phyloP scores from a whole-genome alignment of 2,797 vertebrate species.

The Xyrichtys novacula region DNA sequence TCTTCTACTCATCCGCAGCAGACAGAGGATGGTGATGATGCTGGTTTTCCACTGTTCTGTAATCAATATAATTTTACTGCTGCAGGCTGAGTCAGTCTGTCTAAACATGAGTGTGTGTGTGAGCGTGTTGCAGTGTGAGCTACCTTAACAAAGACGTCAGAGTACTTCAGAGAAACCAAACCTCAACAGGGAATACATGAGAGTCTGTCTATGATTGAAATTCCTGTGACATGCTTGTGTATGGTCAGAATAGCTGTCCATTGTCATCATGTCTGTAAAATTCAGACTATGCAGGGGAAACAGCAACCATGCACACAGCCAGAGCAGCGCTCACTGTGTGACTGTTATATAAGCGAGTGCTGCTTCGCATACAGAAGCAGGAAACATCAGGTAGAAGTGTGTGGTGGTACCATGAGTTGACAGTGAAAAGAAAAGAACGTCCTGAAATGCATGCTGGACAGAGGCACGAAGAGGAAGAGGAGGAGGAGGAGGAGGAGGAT shows the following conservation, averaged over 20 bases:
- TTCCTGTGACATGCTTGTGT: neutral
- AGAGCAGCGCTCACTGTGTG: conserved; percentile 6
- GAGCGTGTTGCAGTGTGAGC: conserved; percentile 25
- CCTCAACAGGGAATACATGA: conserved; percentile 10
- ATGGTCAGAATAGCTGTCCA: neutral
- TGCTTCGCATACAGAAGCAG: conserved; percentile 34
- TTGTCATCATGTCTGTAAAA: conserved; percentile 5
- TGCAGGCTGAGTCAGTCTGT: conserved; percentile 42
- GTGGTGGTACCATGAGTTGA: conserved; percentile 8
- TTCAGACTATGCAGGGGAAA: neutral
- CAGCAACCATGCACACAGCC: neutral
- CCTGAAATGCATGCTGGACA: conserved; percentile 3
- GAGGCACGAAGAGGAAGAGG: too few species aligned
- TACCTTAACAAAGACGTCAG: conserved; percentile 49
- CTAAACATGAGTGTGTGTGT: neutral
- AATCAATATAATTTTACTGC: conserved; percentile 62
- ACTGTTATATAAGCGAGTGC: conserved; percentile 40
- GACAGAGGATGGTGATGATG: conserved; percentile 37
- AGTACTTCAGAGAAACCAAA: conserved; percentile 9
- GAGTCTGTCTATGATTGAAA: conserved; percentile 18
- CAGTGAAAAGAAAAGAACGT: conserved; percentile 3
- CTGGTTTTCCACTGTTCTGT: conserved; percentile 36
- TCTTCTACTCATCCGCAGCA: conserved; percentile 11
- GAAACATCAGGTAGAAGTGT: conserved; percentile 16
- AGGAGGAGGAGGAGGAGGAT: neutral